phyloP scores from a whole-genome alignment of 2,113 vertebrate species.

The Cebus imitator region DNA sequence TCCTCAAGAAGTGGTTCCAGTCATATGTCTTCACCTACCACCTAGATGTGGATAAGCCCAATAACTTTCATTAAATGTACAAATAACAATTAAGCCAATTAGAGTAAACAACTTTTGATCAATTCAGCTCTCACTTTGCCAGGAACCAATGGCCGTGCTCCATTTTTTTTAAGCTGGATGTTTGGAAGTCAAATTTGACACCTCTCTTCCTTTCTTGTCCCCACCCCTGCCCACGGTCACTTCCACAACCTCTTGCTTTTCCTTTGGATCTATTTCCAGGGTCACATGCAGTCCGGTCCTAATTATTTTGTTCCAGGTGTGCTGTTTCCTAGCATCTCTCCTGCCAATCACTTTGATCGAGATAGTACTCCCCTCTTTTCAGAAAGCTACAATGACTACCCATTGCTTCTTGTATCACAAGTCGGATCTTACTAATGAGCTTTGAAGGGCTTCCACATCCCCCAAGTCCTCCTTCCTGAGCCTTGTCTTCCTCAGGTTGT shows the following conservation, averaged over 20 bases:
- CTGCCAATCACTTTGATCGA: conserved; percentile 4
- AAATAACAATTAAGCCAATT: not conserved
- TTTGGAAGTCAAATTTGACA: not conserved
- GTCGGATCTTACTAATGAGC: not conserved
- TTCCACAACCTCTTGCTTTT: not conserved
- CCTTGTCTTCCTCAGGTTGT: not conserved
- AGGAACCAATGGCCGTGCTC: not conserved
- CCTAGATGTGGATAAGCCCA: not conserved
- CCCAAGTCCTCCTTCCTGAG: not conserved
- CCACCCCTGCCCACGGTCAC: not conserved
- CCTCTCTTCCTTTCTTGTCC: not conserved
- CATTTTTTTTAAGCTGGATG: not conserved
- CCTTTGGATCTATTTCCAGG: not conserved
- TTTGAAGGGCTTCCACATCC: not conserved
- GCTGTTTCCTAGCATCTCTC: not conserved
- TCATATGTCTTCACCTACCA: not conserved
- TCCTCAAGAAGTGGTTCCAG: not conserved
- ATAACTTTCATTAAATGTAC: not conserved
- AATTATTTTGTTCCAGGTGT: conserved; percentile 32
- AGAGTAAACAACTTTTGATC: not conserved
- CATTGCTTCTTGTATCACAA: not conserved
- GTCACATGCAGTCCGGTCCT: not conserved
- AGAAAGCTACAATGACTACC: not conserved
- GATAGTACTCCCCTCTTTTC: not conserved
- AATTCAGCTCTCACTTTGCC: not conserved